These are phyloP conservation scores for Pleuronectes platessa DNA, from an alignment of 2,113 vertebrate genomes.

Conservation along the genomic window DNA sequence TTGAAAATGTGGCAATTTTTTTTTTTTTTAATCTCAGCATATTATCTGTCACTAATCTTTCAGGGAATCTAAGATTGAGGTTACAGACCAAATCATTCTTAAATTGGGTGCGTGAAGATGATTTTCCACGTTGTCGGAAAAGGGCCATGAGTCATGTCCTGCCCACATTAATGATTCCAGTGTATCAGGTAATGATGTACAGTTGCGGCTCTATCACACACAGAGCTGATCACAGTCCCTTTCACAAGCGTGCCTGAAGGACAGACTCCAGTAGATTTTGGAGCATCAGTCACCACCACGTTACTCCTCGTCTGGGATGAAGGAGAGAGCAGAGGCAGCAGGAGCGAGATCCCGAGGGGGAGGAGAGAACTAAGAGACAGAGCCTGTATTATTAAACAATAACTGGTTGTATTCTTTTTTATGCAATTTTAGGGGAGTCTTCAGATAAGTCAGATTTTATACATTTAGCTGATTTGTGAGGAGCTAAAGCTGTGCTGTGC, in stretches of 20 bases:
- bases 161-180: constrained; percentile 4
- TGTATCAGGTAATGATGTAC: background rate
- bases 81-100: too few relatives aligned
- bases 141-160: background rate
- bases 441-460: constrained; percentile 4
- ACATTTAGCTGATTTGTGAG: constrained; percentile 8
- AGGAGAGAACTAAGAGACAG: constrained; percentile 22
- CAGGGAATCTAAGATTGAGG: background rate
- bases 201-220: constrained; percentile 10
- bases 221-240: constrained; percentile 28
- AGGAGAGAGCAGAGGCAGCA: background rate
- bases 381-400: constrained; percentile 26
- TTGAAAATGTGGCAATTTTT: too few relatives aligned
- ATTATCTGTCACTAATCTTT: too few relatives aligned
- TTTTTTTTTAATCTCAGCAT: too few relatives aligned
- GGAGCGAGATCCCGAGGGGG: constrained; percentile 1
- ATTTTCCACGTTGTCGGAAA: background rate
- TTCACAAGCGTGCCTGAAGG: constrained; percentile 45
- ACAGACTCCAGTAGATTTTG: constrained; percentile 27
- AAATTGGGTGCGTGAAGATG: background rate
- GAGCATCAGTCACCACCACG: constrained; percentile 26
- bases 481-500: background rate
- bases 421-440: background rate
- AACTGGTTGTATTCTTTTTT: constrained; percentile 7
- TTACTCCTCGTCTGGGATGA: constrained; percentile 11